Evolutionary conservation across 2,888 invertebrate genomes (phyloP).

Genomic region (Lithosia quadra): DNA sequence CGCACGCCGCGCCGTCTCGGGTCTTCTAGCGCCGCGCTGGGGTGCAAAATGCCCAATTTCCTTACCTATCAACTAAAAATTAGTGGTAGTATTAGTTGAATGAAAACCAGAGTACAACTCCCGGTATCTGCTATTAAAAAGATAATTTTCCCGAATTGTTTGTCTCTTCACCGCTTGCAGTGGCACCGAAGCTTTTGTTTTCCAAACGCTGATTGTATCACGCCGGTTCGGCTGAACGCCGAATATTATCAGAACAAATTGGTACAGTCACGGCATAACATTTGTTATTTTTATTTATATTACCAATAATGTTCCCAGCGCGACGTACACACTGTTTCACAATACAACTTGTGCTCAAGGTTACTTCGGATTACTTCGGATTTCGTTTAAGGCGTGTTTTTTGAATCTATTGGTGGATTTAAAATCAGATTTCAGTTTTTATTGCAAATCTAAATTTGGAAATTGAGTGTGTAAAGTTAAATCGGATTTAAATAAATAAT

Average conservation of each 20-base stretch:
- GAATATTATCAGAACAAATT: slow-evolving; percentile 58
- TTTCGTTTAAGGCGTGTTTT: background rate
- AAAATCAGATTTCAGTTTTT: background rate
- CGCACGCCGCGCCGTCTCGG: too few relatives aligned
- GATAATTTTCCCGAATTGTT: background rate
- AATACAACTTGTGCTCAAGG: slow-evolving; percentile 51
- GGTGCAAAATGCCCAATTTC: too few relatives aligned
- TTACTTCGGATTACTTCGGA: slow-evolving; percentile 23
- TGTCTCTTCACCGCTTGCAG: slow-evolving; percentile 24
- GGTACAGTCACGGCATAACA: slow-evolving; percentile 54
- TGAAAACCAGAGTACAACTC: too few relatives aligned
- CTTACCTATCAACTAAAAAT: too few relatives aligned
- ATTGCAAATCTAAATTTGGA: background rate
- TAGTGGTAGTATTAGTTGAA: too few relatives aligned
- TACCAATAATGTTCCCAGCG: slow-evolving; percentile 51
- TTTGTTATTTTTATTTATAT: slow-evolving; percentile 58
- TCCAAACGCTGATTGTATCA: slow-evolving; percentile 52
- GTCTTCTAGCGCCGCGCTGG: too few relatives aligned
- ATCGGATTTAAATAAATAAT: background rate
- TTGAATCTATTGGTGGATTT: background rate
- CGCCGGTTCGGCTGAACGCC: slow-evolving; percentile 44
- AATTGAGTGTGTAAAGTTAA: background rate
- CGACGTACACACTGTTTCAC: slow-evolving; percentile 31
- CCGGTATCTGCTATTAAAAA: background rate
- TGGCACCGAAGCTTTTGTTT: slow-evolving; percentile 35